These are phyloP conservation scores for Bubalus kerabau DNA, from an alignment of 2,113 vertebrate species.

Conservation along the genomic window DNA sequence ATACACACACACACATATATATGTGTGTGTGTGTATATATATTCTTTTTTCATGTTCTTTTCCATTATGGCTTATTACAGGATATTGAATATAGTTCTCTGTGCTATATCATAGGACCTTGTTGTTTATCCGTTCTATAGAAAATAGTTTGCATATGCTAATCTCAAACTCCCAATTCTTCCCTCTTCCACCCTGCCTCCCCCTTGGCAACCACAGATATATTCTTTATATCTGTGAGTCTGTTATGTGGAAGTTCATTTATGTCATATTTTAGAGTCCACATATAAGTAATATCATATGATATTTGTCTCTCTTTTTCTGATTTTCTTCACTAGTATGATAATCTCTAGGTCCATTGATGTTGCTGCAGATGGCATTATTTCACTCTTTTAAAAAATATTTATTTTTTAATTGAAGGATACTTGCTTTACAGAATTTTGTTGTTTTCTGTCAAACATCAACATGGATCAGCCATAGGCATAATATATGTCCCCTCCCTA, in stretches of 20 bases:
- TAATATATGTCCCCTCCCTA: not conserved
- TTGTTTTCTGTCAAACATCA: not conserved
- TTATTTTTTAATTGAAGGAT: not conserved
- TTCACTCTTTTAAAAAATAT: not conserved
- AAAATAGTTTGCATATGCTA: not conserved
- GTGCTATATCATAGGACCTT: not conserved
- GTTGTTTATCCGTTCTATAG: not conserved
- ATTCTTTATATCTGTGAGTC: not conserved
- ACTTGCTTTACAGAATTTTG: not conserved
- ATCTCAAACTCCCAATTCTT: not conserved
- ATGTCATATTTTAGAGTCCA: not conserved
- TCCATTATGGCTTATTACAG: not conserved
- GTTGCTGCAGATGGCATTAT: not conserved
- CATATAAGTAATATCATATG: not conserved
- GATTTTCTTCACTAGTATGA: not conserved
- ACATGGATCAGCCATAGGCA: not conserved
- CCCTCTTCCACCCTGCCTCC: not conserved
- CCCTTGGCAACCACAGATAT: not conserved
- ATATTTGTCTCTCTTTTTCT: not conserved
- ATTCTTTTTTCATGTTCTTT: not conserved
- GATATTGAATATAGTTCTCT: not conserved
- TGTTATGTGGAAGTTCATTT: not conserved
- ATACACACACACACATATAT: not conserved
- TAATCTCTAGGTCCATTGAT: not conserved
- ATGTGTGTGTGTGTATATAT: not conserved